Evolutionary conservation across 2,113 vertebrate species (phyloP), one percentile per base, ranked within the genome.

Genomic region (Crotalus viridis): DNA sequence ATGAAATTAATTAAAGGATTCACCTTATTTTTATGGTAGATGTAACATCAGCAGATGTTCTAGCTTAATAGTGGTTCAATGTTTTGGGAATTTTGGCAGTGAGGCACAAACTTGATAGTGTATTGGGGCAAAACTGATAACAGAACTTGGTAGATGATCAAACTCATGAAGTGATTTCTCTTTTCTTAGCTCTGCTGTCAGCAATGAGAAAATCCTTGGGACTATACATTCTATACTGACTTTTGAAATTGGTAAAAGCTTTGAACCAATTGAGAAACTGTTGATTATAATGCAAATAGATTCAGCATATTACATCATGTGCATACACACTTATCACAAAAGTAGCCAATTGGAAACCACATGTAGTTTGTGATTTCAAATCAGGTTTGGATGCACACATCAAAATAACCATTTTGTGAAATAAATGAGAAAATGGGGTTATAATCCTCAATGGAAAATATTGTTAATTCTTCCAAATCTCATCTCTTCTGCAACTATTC

Each of bases 1-100:
- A 12, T 93, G n/a, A 85, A 93, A 89, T 90, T 48, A 22, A 46
- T 33, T 33, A 61, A 90, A 85, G 39, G 56, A 61, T 22, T 93
- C 74, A 90, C 81, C 81, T 93, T 93, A 57, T 61, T 87, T 90
- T 93, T 93, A 87, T 93, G 74, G 55, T 87, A 64, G 89, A 93
- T 87, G 85, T 93, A 93, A 26, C 10, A 9, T 28, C 7, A 5
- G 56, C 74, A 93, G 92, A 93, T 93, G 92, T 90, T 48, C 89
- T 86, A 55, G 28, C 26, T 81, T 52, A 28, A 12, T 21, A 39
- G 7, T n/a, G 24, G 55, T 46, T 61, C 43, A 87, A 12, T 89
- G 74, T 61, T 74, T 90, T 22, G 28, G 88, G 51, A 90, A 64
- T 86, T 15, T 90, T 90, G 92, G 89, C 92, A 93, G n/a, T 22